Conservation (phyloP, 2,113 vertebrate species). For the Alexandromys fortis region DNA sequence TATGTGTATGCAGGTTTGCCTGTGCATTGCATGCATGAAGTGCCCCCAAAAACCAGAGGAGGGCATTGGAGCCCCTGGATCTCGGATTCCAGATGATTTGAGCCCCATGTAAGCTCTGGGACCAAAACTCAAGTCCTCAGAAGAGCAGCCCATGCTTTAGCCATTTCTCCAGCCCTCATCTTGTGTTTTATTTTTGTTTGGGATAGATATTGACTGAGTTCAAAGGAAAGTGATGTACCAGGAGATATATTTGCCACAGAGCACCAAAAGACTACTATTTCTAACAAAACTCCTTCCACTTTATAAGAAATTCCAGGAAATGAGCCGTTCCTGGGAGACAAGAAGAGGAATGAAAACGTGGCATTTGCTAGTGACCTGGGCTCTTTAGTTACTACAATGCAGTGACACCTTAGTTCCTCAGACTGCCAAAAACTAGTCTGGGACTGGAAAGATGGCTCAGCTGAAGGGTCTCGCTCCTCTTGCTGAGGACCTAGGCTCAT, state of each 20-base stretch:
- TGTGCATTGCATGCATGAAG: not conserved
- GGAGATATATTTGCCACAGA: not conserved
- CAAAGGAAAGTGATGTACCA: not conserved
- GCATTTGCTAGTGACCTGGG: not conserved
- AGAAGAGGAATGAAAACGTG: not conserved
- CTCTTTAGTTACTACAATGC: slow-evolving; percentile 12
- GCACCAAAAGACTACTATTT: not conserved
- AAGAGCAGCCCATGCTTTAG: not conserved
- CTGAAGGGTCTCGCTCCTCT: not conserved
- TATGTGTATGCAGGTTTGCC: not conserved
- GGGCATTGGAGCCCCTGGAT: not conserved
- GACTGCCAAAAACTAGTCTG: not conserved
- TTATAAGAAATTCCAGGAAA: slow-evolving; percentile 31
- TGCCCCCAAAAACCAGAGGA: not conserved
- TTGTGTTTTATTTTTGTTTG: not conserved
- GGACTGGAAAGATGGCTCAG: not conserved
- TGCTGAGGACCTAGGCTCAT: not conserved
- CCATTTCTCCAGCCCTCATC: not conserved
- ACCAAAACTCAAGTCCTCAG: not conserved
- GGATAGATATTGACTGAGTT: not conserved
- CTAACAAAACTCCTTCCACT: not conserved
- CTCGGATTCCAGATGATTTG: not conserved
- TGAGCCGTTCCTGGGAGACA: slow-evolving; percentile 21
- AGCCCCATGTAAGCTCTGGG: not conserved
- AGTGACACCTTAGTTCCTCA: not conserved